Conservation (phyloP, 2,113 vertebrate genomes). For the Myxocyprinus asiaticus region DNA sequence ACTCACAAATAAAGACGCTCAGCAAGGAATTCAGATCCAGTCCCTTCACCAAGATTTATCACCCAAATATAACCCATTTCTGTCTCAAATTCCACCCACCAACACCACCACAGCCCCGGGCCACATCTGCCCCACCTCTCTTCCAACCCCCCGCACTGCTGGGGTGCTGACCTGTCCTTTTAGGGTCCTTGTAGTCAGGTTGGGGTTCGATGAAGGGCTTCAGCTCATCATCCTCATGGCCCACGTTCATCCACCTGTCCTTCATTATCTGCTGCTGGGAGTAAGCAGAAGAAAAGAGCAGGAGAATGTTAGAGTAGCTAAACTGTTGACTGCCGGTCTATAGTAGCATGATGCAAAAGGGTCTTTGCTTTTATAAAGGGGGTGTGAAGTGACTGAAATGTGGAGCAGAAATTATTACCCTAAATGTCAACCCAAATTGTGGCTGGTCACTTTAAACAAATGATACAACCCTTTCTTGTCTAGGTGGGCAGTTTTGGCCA, state of each 20-base stretch:
- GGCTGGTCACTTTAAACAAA: no score
- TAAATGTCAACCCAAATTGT: no score
- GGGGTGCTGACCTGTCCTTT: conserved; percentile 77
- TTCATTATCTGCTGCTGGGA: conserved; percentile 82
- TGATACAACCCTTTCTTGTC: no score
- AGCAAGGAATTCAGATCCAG: conserved; percentile 3
- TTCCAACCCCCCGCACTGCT: conserved; percentile 51
- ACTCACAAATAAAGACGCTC: conserved; percentile 15
- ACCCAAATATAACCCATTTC: conserved; percentile 10
- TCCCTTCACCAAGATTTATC: conserved; percentile 17
- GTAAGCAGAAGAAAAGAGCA: conserved; percentile 8
- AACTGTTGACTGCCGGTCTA: neutral
- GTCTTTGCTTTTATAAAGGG: no score
- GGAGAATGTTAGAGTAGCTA: neutral
- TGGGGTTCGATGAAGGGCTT: conserved; percentile 80
- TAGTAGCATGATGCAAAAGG: no score
- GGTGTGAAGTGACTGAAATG: no score
- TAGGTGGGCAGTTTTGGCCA: no score
- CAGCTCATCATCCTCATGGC: conserved; percentile 81
- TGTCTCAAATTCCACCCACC: neutral
- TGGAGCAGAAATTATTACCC: no score
- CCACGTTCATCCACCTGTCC: conserved; percentile 86
- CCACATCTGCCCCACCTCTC: conserved; percentile 53
- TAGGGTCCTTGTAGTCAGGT: conserved; percentile 83
- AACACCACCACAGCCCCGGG: conserved; percentile 11